Evolutionary conservation across 2,888 invertebrate genomes (phyloP), one percentile per base, ranked within the genome.

Genomic region (Pardosa pseudoannulata): DNA sequence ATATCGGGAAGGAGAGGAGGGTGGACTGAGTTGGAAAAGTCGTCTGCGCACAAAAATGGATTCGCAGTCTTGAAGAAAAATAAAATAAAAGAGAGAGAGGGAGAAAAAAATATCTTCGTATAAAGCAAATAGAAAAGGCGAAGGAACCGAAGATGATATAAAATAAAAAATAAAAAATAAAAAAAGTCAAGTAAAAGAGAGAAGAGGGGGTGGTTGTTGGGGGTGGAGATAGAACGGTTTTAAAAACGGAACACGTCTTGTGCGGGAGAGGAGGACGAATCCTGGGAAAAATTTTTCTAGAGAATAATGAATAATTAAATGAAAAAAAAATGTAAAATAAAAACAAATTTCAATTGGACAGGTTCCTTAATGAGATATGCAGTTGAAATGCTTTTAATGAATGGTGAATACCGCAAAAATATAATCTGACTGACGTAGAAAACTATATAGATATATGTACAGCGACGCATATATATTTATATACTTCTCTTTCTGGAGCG

Each of bases 21-120:
- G n/a, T 16, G 46, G n/a, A 16, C 9, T 46, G 13, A 16, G 46
- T 16, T 7, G n/a, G 46, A 23, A 56, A 56, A 56, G 56, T 56
- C 56, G 56, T 56, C 56, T 56, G 56, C 56, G 56, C 56, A 56
- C 56, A 56, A 23, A 56, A 56, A 56, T 56, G 56, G 56, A 56
- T 56, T 56, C 23, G 23, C 19, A 23, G 56, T 56, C 56, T 56
- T 11, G 19, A 23, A 56, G 56, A 56, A 16, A 46, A 46, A 46
- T 9, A 56, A 56, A 56, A 23, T 16, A 56, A 56, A 56, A 23
- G 23, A 56, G 11, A n/a, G 23, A 23, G 23, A 56, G 23, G 23
- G 6, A 3, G 2, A 56, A 56, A 56, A 56, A 23, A 56, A 6
- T 23, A 1, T 6, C 5, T 56, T 23, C 3, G 16, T 19, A 23